Base-by-base conservation (phyloP, 2,888 invertebrate genomes). In the Thera britannica region DNA sequence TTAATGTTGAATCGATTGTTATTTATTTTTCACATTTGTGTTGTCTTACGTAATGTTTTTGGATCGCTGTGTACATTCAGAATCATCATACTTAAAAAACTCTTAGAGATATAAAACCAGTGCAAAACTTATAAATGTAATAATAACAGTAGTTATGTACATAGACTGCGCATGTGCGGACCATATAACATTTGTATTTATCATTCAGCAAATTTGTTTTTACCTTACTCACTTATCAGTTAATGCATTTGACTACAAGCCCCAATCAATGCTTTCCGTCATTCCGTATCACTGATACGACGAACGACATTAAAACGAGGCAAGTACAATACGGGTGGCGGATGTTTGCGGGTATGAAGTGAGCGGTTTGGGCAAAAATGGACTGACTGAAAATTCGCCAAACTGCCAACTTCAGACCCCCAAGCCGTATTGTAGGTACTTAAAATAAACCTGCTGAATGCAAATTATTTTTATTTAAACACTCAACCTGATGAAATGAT, bases 1-100 rank as follows among this genome's bases (percentile, higher is more conserved):
- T 48, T 62, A 46, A 36, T 48, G 38, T 38, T 35, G 48, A 58
- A 35, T 11, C 2, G 51, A 56, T 62, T 62, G 62, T 65, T 65
- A 65, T 69, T 65, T 59, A 69, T 59, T 59, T 65, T 65, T 62
- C 36, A 69, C 62, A 65, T 57, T 49, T 55, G 58, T 55, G 51
- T 62, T 65, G 69, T 62, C 56, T 69, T 65, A 65, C 69, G 36
- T 69, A 44, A 51, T 69, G 69, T 65, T 69, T 69, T 69, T 65
- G 69, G 65, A 69, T 62, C n/a, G 9, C 2, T 51, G 57, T 57
- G 57, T 52, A 61, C 41, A 57, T 38, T 9, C 23, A 23, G 34
- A 55, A 59, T 9, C 44, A 46, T 1, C 52, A 46, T 46, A 46
- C 44, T 46, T 46, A 51, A 36, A 57, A n/a, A 58, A 34, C 48